Base-by-base conservation (phyloP, 1,140 invertebrate genomes). In the Tetramorium simillimum region DNA sequence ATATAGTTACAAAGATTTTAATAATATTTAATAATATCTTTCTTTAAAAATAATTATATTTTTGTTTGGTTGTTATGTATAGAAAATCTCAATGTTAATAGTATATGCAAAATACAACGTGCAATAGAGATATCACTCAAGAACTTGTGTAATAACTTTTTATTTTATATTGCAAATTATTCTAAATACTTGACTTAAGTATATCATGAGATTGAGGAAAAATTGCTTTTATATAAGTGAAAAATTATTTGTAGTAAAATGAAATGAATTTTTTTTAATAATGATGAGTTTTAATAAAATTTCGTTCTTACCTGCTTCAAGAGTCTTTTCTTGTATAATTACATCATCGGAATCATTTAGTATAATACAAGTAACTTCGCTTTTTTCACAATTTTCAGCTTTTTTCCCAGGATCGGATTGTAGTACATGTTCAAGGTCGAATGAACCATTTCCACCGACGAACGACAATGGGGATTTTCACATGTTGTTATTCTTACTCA, bases 401-500 rank as follows among this genome's bases (percentile, higher is more conserved):
- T 87, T 4, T 7, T 56, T 60, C 70, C 63, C 73, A 4, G 62
- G 51, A 28, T 72, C 21, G 0, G 49, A 33, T 56, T 84, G 2
- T 28, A 87, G 9, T 10, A 90, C 49, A 28, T 78, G 51, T 2
- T 82, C 85, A 7, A 90, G 14, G 2, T 89, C 77, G n/a, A 90
- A 28, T 0, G 77, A 6, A 12, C 78, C 88, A 7, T 89, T 65
- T 0, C 1, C 2, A 5, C 33, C 37, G 6, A 14, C 14, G 28
- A 86, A 89, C 0, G 82, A 89, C n/a, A 89, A 51, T 6, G 75
- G 43, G 0, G 87, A 62, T 69, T 82, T 89, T 86, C 58, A 67
- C 4, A 81, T 1, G 21, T 21, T 65, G 40, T 40, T 77, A 28
- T 3, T n/a, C 2, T 21, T 56, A 16, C 16, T 73, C 87, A 89